Conservation (phyloP, 53 echinoderm and acorn worm genomes). For the Echinarachnius parma region DNA sequence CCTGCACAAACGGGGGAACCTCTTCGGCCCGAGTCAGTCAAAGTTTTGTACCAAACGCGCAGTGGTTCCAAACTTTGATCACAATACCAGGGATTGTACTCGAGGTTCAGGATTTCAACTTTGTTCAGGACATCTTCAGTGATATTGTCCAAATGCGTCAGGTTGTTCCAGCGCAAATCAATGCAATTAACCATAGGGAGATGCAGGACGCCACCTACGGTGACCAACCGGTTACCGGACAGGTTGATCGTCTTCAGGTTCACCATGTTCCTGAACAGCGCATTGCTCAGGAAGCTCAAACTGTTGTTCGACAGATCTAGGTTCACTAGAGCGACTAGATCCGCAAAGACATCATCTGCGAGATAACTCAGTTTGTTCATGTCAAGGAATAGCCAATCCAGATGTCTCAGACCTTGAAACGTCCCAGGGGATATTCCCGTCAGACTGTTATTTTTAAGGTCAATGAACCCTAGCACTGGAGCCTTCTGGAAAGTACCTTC, state of each 20-base stretch:
- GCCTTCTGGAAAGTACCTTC: conserved; percentile 15
- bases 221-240: conserved; percentile 1
- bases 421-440: not conserved
- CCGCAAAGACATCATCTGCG: not conserved
- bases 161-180: conserved; percentile 20
- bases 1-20: conserved; percentile 5
- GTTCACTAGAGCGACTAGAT: not conserved
- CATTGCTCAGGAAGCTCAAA: not conserved
- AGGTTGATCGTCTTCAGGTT: conserved; percentile 2
- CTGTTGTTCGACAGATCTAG: conserved; percentile 29
- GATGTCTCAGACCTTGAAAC: not conserved
- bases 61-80: conserved; percentile 33
- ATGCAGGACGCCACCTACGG: not conserved
- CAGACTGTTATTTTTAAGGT: conserved; percentile 8
- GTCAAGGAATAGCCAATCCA: conserved; percentile 3
- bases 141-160: not conserved
- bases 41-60: conserved; percentile 36
- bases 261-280: not conserved
- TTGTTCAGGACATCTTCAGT: not conserved
- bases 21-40: not conserved
- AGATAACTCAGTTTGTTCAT: conserved; percentile 14
- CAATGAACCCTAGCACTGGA: conserved; percentile 13
- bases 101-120: conserved; percentile 5
- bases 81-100: conserved; percentile 38
- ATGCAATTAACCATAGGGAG: not conserved